phyloP scores from a whole-genome alignment of 1,140 invertebrate genomes.

The Aphis gossypii region DNA sequence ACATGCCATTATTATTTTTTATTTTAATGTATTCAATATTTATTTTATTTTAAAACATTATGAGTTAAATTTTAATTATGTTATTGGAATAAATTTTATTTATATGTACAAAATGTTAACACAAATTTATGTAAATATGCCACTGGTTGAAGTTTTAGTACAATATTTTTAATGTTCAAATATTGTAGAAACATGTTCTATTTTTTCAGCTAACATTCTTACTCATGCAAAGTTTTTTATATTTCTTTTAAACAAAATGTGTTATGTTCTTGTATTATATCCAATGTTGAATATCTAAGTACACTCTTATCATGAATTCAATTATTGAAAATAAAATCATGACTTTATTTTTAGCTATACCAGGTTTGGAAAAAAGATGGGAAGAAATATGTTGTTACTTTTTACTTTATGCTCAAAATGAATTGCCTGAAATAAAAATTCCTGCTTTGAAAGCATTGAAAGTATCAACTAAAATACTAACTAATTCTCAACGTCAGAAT shows the following conservation, averaged over 20 bases:
- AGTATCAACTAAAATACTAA: conserved; percentile 39
- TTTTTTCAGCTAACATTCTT: neutral
- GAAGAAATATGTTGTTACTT: conserved; percentile 54
- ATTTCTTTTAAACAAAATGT: neutral
- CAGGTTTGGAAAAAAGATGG: conserved; percentile 50
- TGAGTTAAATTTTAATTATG: neutral
- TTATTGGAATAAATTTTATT: neutral
- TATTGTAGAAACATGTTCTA: too few relatives aligned
- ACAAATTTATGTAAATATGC: too few relatives aligned
- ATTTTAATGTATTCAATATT: neutral
- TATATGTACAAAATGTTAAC: neutral
- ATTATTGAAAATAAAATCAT: neutral
- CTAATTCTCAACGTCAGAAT: conserved; percentile 45
- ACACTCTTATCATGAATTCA: neutral
- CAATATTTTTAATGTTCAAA: too few relatives aligned
- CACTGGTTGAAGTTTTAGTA: too few relatives aligned
- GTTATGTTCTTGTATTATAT: neutral
- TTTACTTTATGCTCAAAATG: conserved; percentile 44
- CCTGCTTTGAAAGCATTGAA: conserved; percentile 39
- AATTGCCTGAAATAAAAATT: neutral
- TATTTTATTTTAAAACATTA: neutral
- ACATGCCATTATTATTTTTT: neutral
- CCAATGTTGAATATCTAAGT: neutral
- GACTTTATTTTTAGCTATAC: conserved; percentile 38
- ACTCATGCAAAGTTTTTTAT: neutral